Evolutionary conservation across 2,888 invertebrate genomes (phyloP).

Genomic region (Ceramica pisi): DNA sequence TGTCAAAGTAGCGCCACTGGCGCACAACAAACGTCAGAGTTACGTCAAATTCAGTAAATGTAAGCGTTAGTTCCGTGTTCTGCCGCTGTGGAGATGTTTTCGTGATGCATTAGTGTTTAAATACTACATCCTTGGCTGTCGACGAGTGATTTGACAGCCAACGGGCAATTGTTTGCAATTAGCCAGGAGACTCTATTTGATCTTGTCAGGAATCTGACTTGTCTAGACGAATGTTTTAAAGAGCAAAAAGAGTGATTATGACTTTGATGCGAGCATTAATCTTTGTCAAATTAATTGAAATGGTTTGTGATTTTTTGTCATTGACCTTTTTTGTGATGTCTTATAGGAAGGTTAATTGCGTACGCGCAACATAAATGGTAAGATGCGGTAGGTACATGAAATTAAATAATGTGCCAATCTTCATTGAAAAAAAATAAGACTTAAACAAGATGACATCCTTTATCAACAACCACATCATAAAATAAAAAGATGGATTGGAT

Average conservation of each 20-base stretch:
- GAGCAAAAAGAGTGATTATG: conserved; percentile 41
- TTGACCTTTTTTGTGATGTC: conserved; percentile 22
- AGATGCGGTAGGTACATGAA: not conserved
- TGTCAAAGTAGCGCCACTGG: conserved; percentile 35
- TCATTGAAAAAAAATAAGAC: not conserved
- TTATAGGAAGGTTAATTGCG: conserved; percentile 15
- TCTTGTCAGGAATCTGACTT: conserved; percentile 36
- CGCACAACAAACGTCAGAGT: conserved; percentile 10
- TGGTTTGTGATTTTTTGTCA: conserved; percentile 33
- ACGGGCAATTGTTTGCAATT: conserved; percentile 53
- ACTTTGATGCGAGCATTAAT: conserved; percentile 30
- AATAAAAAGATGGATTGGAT: not conserved
- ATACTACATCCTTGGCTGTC: conserved; percentile 64
- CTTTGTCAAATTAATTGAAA: conserved; percentile 43
- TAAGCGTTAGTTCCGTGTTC: conserved; percentile 31
- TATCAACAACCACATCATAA: not conserved
- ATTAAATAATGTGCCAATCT: conserved; percentile 3
- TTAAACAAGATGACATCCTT: not conserved
- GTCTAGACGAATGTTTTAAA: conserved; percentile 50
- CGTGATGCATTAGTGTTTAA: conserved; percentile 35
- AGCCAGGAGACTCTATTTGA: conserved; percentile 50
- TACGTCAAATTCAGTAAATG: conserved; percentile 25
- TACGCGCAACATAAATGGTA: not conserved
- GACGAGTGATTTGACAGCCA: conserved; percentile 60
- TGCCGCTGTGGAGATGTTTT: not conserved